Evolutionary conservation across 2,797 vertebrate species (phyloP).

Genomic region (Carapus acus): DNA sequence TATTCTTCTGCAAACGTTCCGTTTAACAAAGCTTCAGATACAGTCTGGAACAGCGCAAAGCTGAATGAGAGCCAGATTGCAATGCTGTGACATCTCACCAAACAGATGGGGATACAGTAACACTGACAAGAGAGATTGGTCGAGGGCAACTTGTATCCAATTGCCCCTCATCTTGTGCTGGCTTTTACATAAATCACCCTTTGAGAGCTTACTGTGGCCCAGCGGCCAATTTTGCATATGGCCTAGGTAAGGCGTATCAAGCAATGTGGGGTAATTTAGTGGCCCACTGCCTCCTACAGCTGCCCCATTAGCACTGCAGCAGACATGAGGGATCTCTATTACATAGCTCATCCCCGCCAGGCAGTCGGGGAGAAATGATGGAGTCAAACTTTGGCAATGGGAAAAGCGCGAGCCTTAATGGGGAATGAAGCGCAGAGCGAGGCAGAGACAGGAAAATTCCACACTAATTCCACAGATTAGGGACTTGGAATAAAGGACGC

Average conservation of each 20-base stretch:
- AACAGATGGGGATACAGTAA: slow-evolving; percentile 54
- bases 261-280: slow-evolving; percentile 53
- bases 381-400: slow-evolving; percentile 51
- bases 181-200: slow-evolving; percentile 50
- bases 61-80: slow-evolving; percentile 41
- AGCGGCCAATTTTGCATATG: slow-evolving; percentile 47
- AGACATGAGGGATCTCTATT: slow-evolving; percentile 62
- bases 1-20: slow-evolving; percentile 14
- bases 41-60: slow-evolving; percentile 20
- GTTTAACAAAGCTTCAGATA: neutral
- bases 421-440: slow-evolving; percentile 47
- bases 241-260: slow-evolving; percentile 41
- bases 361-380: slow-evolving; percentile 56
- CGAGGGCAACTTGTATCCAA: slow-evolving; percentile 36
- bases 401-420: slow-evolving; percentile 55
- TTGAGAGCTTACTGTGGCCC: slow-evolving; percentile 49
- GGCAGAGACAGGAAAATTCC: slow-evolving; percentile 27
- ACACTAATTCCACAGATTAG: slow-evolving; percentile 62
- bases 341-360: slow-evolving; percentile 56
- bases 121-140: slow-evolving; percentile 52
- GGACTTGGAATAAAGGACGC: slow-evolving; percentile 64
- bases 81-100: slow-evolving; percentile 48
- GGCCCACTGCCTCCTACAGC: slow-evolving; percentile 52
- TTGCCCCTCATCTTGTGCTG: slow-evolving; percentile 47
- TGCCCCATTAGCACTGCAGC: slow-evolving; percentile 57